These are phyloP conservation scores for Lindbergichthys nudifrons DNA, from an alignment of 2,797 vertebrate genomes.

Conservation along the genomic window DNA sequence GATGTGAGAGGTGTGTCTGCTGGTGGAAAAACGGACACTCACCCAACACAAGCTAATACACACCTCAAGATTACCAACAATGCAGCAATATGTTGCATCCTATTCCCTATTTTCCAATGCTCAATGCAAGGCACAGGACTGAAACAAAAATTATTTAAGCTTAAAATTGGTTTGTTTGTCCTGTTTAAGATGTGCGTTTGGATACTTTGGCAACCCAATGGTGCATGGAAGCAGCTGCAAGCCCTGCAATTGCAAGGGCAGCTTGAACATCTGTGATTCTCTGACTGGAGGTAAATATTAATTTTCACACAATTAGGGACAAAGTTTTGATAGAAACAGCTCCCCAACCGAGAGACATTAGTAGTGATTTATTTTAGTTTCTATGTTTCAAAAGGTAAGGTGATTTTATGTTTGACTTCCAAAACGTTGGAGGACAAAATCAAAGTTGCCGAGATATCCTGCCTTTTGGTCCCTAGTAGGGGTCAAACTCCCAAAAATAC, in stretches of 20 bases:
- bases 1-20: conserved; percentile 73
- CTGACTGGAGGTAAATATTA: conserved; percentile 85
- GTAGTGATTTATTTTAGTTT: neutral
- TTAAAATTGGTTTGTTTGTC: conserved; percentile 9
- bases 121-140: neutral
- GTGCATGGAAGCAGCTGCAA: conserved; percentile 84
- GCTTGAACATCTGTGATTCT: conserved; percentile 81
- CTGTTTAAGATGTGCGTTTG: conserved; percentile 86
- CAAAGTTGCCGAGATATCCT: no score
- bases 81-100: neutral
- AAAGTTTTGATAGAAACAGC: neutral
- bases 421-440: neutral
- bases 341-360: fast-evolving
- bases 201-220: conserved; percentile 90
- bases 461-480: neutral
- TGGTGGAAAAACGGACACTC: neutral
- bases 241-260: conserved; percentile 85
- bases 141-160: neutral
- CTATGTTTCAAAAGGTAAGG: neutral
- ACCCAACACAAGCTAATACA: conserved; percentile 1
- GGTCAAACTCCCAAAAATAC: neutral
- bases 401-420: neutral
- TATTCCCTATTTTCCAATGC: fast-evolving
- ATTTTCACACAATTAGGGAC: neutral
- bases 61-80: neutral